Percentiles rank a stretch among this genome's conserved stretches.
Evolutionary conservation across 2,888 invertebrate species (phyloP).

Genomic region (Pegoplata infirma): DNA sequence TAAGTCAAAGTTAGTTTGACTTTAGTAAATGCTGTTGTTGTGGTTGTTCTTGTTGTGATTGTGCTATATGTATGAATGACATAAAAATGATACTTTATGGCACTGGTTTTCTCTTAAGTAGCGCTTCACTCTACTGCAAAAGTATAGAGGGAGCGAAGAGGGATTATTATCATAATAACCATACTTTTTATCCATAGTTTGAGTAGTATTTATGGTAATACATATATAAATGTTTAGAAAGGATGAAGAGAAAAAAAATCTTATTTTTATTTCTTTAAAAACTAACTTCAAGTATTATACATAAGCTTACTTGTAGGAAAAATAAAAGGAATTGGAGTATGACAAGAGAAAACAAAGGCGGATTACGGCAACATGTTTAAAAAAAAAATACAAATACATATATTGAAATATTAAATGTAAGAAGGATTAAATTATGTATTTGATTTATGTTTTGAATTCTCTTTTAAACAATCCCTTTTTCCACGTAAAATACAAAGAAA

Average conservation of each 20-base stretch:
- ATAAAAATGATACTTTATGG: slow-evolving; percentile 25
- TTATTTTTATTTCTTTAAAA: not conserved
- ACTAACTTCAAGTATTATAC: not conserved
- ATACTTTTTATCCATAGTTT: slow-evolving; percentile 2
- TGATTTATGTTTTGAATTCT: too few species aligned
- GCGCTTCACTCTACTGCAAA: slow-evolving; percentile 1
- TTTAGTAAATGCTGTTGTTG: slow-evolving; percentile 1
- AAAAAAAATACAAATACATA: too few species aligned
- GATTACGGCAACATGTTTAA: not conserved
- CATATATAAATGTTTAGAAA: slow-evolving; percentile 30
- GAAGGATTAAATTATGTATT: too few species aligned
- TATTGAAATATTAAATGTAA: too few species aligned
- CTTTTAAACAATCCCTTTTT: too few species aligned
- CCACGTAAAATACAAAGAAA: too few species aligned
- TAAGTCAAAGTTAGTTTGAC: slow-evolving; percentile 10
- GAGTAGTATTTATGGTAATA: slow-evolving; percentile 46
- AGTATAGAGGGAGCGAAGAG: not conserved
- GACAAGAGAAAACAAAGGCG: not conserved
- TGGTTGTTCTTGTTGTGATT: slow-evolving; percentile 1
- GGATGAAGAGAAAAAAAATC: slow-evolving; percentile 18
- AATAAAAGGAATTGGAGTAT: slow-evolving; percentile 2
- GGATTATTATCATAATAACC: slow-evolving; percentile 5
- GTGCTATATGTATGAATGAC: slow-evolving; percentile 23
- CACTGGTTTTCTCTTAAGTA: not conserved
- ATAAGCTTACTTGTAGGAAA: not conserved